Evolutionary conservation across 2,888 invertebrate species (phyloP).

Genomic region (Clistopyga incitator): DNA sequence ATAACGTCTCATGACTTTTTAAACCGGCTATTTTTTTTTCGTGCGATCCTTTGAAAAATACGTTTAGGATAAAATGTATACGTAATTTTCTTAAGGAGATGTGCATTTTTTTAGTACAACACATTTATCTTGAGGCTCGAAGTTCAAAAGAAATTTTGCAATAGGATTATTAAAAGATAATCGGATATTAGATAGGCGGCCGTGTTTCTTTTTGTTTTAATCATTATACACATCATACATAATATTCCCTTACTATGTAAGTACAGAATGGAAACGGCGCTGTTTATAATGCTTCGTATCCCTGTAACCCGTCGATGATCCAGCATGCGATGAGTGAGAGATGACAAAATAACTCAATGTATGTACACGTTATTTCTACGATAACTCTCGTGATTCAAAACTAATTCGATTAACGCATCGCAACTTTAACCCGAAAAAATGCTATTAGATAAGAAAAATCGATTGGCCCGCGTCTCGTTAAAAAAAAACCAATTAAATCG

Average conservation of each 20-base stretch:
- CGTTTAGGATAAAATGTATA: neutral
- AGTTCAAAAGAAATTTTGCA: neutral
- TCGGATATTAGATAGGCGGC: neutral
- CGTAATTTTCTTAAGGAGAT: no score
- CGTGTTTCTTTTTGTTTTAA: conserved; percentile 36
- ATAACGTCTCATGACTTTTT: neutral
- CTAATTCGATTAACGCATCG: conserved; percentile 18
- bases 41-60: neutral
- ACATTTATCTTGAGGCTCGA: neutral
- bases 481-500: neutral
- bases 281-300: conserved; percentile 40
- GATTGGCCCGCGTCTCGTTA: neutral
- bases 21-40: neutral
- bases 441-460: neutral
- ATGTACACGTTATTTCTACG: conserved; percentile 46
- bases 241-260: conserved; percentile 49
- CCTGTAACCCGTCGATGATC: conserved; percentile 60
- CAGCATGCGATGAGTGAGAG: conserved; percentile 61
- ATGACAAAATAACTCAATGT: conserved; percentile 57
- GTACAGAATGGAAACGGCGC: conserved; percentile 34
- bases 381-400: conserved; percentile 17
- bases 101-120: neutral
- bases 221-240: conserved; percentile 57
- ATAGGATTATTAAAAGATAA: conserved; percentile 30
- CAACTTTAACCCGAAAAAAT: neutral